Evolutionary conservation across 2,888 invertebrate species (phyloP), one percentile per base, ranked within the genome.

Genomic region (Encarsia formosa): DNA sequence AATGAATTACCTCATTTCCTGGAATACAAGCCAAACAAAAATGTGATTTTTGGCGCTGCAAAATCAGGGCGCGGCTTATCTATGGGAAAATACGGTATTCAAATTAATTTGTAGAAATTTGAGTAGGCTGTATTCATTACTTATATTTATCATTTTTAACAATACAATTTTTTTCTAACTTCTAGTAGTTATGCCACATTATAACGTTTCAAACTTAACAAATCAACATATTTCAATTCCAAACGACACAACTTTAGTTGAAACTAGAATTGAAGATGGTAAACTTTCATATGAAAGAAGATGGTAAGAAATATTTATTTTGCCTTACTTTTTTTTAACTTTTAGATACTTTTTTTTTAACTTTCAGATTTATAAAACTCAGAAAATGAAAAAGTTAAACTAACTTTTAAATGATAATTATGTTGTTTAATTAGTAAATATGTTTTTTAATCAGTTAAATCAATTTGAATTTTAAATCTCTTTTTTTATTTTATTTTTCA

Each of bases 251-350:
- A 74, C 81, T 43, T 73, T 81, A 58, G 80, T 84, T 39, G 95
- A 95, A 65, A 89, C 92, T 4, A 83, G 90, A 57, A 92, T 96
- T 61, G 96, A 96, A 76, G 95, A 95, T 77, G 95, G 95, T 46
- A 93, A 95, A 77, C 77, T 97, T 54, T 78, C 91, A 66, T 95
- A 92, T 76, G 95, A 96, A 76, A 83, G 93, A 59, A 82, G 92
- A 69, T 96, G 96, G 96, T 82, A 67, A 64, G 68, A n/a, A n/a
- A n/a, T n/a, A 54, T 15, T 15, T 55, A 55, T 51, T 35, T 35
- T 29, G n/a, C n/a, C n/a, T 56, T 16, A 9, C 11, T n/a, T n/a
- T n/a, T n/a, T n/a, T n/a, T n/a, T n/a, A n/a, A 22, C 4, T 23
- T 29, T 18, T 15, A 4, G 15, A 16, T 16, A 16, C 15, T 5